Percentiles rank a stretch among this genome's conserved stretches.
Conservation (phyloP, 2,888 invertebrate species). For the Netelia virgata region DNA sequence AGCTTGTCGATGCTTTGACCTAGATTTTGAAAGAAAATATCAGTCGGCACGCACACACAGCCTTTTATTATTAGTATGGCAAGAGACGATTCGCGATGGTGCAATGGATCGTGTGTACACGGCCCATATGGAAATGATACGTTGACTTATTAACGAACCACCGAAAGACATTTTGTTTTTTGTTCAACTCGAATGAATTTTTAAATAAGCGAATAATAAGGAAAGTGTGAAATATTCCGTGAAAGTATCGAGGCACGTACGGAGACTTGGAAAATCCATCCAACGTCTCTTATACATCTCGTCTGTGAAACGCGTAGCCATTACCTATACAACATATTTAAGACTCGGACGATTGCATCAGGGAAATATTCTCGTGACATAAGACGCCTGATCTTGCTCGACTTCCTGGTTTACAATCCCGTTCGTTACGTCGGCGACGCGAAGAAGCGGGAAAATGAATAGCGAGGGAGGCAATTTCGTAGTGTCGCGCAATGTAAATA, state of each 20-base stretch:
- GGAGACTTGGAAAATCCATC: too few relatives aligned
- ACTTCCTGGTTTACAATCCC: constrained; percentile 61
- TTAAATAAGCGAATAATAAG: too few relatives aligned
- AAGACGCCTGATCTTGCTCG: constrained; percentile 48
- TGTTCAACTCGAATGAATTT: too few relatives aligned
- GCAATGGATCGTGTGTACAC: constrained; percentile 19
- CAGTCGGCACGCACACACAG: constrained; percentile 25
- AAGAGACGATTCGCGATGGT: constrained; percentile 7
- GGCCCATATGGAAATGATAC: background rate
- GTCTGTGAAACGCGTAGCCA: background rate
- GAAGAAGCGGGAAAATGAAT: background rate
- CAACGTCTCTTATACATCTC: too few relatives aligned
- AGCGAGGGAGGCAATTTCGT: constrained; percentile 20
- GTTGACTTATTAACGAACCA: background rate
- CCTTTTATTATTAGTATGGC: constrained; percentile 19
- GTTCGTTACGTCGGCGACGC: constrained; percentile 45
- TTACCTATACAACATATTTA: constrained; percentile 11
- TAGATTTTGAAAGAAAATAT: constrained; percentile 22
- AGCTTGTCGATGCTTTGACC: constrained; percentile 1
- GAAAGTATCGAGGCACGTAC: background rate
- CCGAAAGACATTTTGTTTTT: too few relatives aligned
- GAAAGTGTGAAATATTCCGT: background rate
- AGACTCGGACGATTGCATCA: constrained; percentile 40
- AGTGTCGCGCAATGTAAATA: constrained; percentile 37
- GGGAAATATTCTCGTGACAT: constrained; percentile 25